These are phyloP conservation scores for Diorhabda sublineata DNA, from an alignment of 1,140 invertebrate genomes.

Conservation along the genomic window DNA sequence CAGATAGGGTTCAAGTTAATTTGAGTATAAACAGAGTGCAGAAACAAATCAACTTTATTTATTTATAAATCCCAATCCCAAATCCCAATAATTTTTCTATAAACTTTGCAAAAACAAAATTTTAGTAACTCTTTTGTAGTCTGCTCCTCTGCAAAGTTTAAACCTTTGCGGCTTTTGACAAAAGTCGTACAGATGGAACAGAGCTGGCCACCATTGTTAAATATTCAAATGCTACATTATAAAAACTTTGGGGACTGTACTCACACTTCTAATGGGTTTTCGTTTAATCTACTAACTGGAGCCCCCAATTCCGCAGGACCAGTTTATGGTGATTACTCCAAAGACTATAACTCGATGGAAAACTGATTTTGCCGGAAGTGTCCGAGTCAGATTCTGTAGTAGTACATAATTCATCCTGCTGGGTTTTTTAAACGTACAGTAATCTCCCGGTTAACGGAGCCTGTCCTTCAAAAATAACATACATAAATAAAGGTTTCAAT, in stretches of 20 bases:
- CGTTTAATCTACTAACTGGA: constrained; percentile 34
- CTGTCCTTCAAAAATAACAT: too few species aligned
- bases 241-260: constrained; percentile 38
- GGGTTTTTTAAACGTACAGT: too few species aligned
- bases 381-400: too few species aligned
- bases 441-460: too few species aligned
- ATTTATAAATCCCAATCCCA: too few species aligned
- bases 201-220: constrained; percentile 42
- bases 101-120: not conserved
- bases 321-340: too few species aligned
- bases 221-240: constrained; percentile 40
- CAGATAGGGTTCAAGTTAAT: too few species aligned
- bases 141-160: constrained; percentile 15
- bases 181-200: constrained; percentile 45
- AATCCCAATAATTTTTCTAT: too few species aligned
- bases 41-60: too few species aligned
- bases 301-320: not conserved
- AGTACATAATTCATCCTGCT: too few species aligned
- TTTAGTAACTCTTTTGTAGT: not conserved
- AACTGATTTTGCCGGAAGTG: constrained; percentile 21
- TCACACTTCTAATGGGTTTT: constrained; percentile 17
- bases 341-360: constrained; percentile 3
- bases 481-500: too few species aligned
- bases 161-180: constrained; percentile 42
- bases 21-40: too few species aligned